A percentile compares a stretch with the other conserved stretches of the same genome.
Conservation (phyloP, 2,888 invertebrate genomes). For the Chesias legatella region DNA sequence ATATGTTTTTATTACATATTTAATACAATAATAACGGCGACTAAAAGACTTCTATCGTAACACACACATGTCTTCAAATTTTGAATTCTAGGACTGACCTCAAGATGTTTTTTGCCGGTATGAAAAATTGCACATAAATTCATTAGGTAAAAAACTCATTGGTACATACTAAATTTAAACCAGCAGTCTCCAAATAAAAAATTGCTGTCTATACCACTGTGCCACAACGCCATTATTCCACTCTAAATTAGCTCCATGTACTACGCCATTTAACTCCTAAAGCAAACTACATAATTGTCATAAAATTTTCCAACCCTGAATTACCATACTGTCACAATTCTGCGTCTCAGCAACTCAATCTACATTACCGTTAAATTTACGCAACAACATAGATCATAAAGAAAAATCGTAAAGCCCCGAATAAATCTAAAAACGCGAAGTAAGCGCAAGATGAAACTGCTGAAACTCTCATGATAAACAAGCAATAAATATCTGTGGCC, state of each 20-base stretch:
- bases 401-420: constrained; percentile 21
- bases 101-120: too few relatives aligned
- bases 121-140: too few relatives aligned
- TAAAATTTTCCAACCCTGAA: constrained; percentile 17
- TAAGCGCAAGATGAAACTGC: constrained; percentile 23
- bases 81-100: too few relatives aligned
- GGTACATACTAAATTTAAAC: too few relatives aligned
- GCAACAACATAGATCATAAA: constrained; percentile 19
- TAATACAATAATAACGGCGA: too few relatives aligned
- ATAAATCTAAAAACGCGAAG: constrained; percentile 21
- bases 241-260: not conserved
- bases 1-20: too few relatives aligned
- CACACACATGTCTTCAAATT: too few relatives aligned
- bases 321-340: constrained; percentile 20
- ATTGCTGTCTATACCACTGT: too few relatives aligned
- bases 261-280: constrained; percentile 21
- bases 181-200: too few relatives aligned
- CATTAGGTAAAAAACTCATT: too few relatives aligned
- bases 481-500: constrained; percentile 20
- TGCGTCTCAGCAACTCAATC: constrained; percentile 20
- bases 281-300: constrained; percentile 26
- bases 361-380: constrained; percentile 19
- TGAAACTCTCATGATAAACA: constrained; percentile 25
- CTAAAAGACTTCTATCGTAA: too few relatives aligned
- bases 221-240: not conserved